Percentiles rank a stretch among this genome's conserved stretches.
Evolutionary conservation across 1,140 invertebrate species (phyloP).

Genomic region (Neodiprion pinetum): DNA sequence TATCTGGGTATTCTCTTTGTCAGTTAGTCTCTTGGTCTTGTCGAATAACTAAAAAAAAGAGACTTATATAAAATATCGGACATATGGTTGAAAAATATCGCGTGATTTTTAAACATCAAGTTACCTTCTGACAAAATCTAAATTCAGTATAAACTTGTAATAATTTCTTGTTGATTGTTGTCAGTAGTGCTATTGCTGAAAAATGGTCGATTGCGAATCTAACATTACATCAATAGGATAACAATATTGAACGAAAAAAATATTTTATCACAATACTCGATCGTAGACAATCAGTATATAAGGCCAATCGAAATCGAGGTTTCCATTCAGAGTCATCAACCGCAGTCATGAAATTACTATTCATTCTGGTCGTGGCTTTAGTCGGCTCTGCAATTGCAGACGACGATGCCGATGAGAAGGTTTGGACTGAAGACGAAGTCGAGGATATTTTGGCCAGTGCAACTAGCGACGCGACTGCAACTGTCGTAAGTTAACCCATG

Average conservation of each 20-base stretch:
- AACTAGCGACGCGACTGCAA: background rate
- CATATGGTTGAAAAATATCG: too few species aligned
- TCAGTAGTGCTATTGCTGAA: background rate
- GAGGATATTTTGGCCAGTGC: background rate
- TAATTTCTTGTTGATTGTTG: too few species aligned
- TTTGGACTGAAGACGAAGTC: background rate
- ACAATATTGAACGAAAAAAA: background rate
- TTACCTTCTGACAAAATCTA: conserved; percentile 27
- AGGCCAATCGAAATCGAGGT: background rate
- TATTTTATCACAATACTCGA: background rate
- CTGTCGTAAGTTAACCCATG: background rate
- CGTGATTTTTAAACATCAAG: too few species aligned
- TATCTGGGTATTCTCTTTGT: too few species aligned
- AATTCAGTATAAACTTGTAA: too few species aligned
- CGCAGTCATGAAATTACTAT: background rate
- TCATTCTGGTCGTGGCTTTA: background rate
- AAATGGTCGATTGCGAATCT: background rate
- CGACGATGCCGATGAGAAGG: background rate
- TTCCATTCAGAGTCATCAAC: background rate
- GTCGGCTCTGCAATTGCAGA: background rate
- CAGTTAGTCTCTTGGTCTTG: too few species aligned
- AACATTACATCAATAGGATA: background rate
- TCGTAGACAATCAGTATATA: background rate
- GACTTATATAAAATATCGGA: too few species aligned
- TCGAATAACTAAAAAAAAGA: too few species aligned